A percentile compares a stretch with the other conserved stretches of the same genome.
Conservation (phyloP, 2,888 invertebrate genomes). For the Cylloceria caligata region DNA sequence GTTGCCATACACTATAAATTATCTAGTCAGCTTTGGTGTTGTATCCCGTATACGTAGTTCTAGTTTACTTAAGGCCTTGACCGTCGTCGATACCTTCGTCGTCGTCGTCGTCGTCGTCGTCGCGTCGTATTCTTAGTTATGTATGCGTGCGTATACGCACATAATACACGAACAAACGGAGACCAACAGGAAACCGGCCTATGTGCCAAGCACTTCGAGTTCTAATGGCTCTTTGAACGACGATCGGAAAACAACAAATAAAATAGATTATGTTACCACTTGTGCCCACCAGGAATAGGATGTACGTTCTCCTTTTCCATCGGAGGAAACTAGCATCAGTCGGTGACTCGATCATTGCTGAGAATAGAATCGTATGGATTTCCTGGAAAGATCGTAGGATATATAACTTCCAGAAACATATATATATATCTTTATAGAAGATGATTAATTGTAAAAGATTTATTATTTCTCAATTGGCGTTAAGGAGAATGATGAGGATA, state of each 20-base stretch:
- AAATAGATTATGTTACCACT: constrained; percentile 29
- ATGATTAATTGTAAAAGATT: constrained; percentile 60
- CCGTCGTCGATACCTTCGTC: constrained; percentile 43
- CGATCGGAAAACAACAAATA: constrained; percentile 25
- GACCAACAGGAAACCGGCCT: constrained; percentile 26
- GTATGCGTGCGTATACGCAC: neutral
- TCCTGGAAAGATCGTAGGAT: constrained; percentile 54
- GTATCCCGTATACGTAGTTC: constrained; percentile 69
- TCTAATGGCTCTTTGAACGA: constrained; percentile 48
- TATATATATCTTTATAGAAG: neutral
- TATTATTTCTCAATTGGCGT: constrained; percentile 61
- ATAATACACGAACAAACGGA: constrained; percentile 9
- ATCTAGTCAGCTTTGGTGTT: constrained; percentile 68
- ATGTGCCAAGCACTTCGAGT: constrained; percentile 13
- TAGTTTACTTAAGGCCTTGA: constrained; percentile 73
- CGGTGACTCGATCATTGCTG: constrained; percentile 39
- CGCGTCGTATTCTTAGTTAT: neutral
- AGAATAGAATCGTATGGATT: constrained; percentile 52
- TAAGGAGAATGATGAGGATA: constrained; percentile 51
- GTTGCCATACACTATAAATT: constrained; percentile 71
- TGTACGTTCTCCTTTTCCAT: constrained; percentile 39
- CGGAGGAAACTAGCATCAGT: constrained; percentile 39
- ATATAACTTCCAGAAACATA: neutral
- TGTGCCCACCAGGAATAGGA: constrained; percentile 14
- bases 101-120: constrained; percentile 15